Evolutionary conservation across 2,888 invertebrate genomes (phyloP).

Genomic region (Diachrysia chrysitis): DNA sequence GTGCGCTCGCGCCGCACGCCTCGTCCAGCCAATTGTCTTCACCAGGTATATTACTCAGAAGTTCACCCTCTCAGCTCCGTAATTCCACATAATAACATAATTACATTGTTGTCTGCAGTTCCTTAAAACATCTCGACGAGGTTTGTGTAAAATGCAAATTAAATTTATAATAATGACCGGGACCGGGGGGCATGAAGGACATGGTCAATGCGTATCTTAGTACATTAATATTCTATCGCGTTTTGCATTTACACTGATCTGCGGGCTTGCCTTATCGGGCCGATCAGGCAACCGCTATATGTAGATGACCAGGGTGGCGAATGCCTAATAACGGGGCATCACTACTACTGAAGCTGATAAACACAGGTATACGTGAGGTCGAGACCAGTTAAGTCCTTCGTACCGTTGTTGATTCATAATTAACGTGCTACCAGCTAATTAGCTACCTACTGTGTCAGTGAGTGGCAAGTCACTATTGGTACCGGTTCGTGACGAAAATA

Average conservation of each 20-base stretch:
- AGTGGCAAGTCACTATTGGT: neutral
- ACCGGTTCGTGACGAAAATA: neutral
- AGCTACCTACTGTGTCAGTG: constrained; percentile 1
- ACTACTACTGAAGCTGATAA: neutral
- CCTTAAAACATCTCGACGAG: constrained; percentile 50
- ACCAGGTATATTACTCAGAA: constrained; percentile 55
- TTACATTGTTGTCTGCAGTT: constrained; percentile 53
- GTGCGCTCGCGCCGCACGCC: constrained; percentile 42
- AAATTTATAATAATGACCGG: constrained; percentile 49
- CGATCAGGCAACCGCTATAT: constrained; percentile 2
- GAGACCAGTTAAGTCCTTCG: neutral
- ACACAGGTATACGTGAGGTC: neutral
- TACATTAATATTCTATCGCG: constrained; percentile 19
- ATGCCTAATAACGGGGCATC: constrained; percentile 2
- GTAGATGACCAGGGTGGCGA: constrained; percentile 3
- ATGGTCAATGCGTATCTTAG: constrained; percentile 27
- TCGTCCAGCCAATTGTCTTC: constrained; percentile 39
- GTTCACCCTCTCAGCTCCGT: constrained; percentile 52
- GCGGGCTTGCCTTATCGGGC: neutral
- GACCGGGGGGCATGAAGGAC: constrained; percentile 26
- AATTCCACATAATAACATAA: constrained; percentile 69
- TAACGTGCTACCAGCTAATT: constrained; percentile 2
- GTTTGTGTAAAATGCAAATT: constrained; percentile 67
- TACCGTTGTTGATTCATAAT: neutral
- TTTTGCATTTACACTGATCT: constrained; percentile 32